Evolutionary conservation across 2,888 invertebrate species (phyloP).

Genomic region (Endotricha flammealis): DNA sequence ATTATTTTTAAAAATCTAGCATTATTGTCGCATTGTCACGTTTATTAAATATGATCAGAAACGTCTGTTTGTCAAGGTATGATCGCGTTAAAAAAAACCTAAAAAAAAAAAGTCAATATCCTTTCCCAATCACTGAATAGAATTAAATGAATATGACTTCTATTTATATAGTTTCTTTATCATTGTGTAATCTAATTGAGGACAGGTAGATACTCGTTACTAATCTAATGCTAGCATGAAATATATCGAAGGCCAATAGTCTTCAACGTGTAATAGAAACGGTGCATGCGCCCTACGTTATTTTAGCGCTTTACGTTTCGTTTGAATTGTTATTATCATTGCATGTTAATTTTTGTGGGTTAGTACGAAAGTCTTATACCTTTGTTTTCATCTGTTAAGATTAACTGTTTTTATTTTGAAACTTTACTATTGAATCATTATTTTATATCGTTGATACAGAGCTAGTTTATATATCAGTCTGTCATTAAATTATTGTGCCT

Average conservation of each 20-base stretch:
- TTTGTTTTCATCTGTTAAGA: constrained; percentile 23
- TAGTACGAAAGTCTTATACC: constrained; percentile 41
- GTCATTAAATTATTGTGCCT: too few species aligned
- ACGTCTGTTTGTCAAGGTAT: too few species aligned
- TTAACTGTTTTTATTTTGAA: too few species aligned
- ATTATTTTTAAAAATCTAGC: too few species aligned
- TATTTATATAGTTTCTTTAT: neutral
- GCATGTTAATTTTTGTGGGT: constrained; percentile 55
- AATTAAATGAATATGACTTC: neutral
- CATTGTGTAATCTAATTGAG: neutral
- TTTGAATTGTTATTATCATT: constrained; percentile 53
- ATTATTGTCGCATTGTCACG: too few species aligned
- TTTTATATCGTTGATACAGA: too few species aligned
- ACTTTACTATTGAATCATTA: too few species aligned
- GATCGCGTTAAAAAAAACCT: too few species aligned
- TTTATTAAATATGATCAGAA: too few species aligned
- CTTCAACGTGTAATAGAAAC: neutral
- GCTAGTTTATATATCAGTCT: too few species aligned
- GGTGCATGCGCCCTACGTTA: constrained; percentile 38
- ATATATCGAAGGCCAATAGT: constrained; percentile 5
- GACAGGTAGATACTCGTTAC: constrained; percentile 8
- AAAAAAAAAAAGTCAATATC: too few species aligned
- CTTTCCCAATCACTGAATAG: too few species aligned
- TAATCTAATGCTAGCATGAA: constrained; percentile 14
- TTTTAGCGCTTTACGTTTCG: constrained; percentile 40